Evolutionary conservation across 2,113 vertebrate genomes (phyloP).

Genomic region (Rhombomys opimus): DNA sequence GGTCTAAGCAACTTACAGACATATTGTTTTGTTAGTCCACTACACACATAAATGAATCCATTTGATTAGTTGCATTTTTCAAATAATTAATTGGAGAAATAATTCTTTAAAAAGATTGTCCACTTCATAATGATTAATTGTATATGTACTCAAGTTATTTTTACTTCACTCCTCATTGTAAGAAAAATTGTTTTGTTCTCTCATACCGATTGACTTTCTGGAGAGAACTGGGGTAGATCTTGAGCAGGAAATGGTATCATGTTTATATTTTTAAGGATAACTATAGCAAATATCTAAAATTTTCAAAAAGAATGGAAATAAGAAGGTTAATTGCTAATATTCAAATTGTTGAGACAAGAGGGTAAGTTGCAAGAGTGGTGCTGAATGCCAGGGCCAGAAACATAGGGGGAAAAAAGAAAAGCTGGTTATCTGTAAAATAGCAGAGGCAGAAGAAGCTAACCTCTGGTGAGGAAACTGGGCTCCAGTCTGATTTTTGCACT

Average conservation of each 20-base stretch:
- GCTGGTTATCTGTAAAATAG: not conserved
- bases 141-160: not conserved
- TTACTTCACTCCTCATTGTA: not conserved
- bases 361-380: not conserved
- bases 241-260: not conserved
- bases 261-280: not conserved
- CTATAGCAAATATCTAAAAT: constrained; percentile 14
- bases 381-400: not conserved
- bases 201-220: not conserved
- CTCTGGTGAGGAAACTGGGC: not conserved
- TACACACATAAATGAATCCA: not conserved
- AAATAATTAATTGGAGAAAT: constrained; percentile 9
- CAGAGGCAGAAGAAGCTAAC: not conserved
- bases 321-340: not conserved
- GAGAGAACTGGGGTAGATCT: not conserved
- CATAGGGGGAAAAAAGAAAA: not conserved
- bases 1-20: not conserved
- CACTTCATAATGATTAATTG: not conserved
- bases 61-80: not conserved
- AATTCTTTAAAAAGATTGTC: not conserved
- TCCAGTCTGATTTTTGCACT: not conserved
- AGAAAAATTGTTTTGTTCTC: not conserved
- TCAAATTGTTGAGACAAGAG: not conserved
- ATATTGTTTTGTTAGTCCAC: not conserved
- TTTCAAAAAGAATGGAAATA: not conserved